Conservation (phyloP, 2,797 vertebrate genomes). For the Ficedula albicollis region DNA sequence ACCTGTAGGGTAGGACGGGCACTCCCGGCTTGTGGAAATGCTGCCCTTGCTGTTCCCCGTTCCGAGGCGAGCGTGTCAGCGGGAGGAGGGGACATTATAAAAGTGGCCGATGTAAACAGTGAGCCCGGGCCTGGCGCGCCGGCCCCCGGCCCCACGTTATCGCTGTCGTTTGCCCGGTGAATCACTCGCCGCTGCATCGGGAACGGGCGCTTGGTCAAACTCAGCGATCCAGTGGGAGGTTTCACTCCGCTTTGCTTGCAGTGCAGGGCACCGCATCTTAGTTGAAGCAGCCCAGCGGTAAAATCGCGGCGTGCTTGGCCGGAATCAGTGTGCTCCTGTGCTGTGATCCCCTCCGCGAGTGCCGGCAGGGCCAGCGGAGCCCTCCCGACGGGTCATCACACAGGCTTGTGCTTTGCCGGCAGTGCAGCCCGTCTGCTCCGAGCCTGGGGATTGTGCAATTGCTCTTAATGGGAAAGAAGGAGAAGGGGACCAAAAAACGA, state of each 20-base stretch:
- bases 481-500: background rate
- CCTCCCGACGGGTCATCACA: accelerated
- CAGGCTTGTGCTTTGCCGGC: background rate
- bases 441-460: background rate
- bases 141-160: background rate
- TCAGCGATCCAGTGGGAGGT: background rate
- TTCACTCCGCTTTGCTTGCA: accelerated
- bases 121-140: background rate
- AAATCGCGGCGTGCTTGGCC: background rate
- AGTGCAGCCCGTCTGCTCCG: background rate
- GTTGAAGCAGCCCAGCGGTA: background rate
- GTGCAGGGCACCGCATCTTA: background rate
- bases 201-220: background rate
- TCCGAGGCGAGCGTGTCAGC: background rate
- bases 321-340: accelerated
- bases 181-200: background rate
- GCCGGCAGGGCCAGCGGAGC: accelerated
- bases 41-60: background rate
- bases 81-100: background rate
- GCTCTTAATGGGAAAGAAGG: background rate
- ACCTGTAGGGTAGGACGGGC: background rate
- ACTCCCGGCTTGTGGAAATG: background rate
- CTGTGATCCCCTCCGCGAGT: background rate
- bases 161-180: background rate
- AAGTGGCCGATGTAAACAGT: background rate